Evolutionary conservation across 2,888 invertebrate species (phyloP).

Genomic region (Tuberolachnus salignus): DNA sequence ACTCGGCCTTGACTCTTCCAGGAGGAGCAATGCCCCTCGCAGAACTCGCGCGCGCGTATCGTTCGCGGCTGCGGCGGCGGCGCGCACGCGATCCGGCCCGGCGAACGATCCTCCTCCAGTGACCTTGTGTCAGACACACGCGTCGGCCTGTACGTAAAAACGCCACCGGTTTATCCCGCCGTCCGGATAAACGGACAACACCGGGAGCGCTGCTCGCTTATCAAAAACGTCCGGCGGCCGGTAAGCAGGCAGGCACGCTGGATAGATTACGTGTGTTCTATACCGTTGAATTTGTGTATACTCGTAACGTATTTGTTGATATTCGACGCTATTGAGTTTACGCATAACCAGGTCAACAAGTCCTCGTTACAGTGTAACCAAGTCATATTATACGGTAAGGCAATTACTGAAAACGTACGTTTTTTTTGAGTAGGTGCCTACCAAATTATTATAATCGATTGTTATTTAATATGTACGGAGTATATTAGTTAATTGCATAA

Average conservation of each 20-base stretch:
- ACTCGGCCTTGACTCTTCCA: constrained; percentile 57
- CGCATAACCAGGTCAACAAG: no score
- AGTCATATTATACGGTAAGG: no score
- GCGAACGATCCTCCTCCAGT: constrained; percentile 43
- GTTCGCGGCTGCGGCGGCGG: neutral
- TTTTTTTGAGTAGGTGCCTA: no score
- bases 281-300: neutral
- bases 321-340: no score
- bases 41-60: constrained; percentile 46
- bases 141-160: constrained; percentile 2
- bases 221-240: no score
- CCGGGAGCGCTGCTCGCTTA: no score
- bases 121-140: constrained; percentile 41
- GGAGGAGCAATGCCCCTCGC: constrained; percentile 55
- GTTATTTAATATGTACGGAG: no score
- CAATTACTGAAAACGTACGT: no score
- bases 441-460: no score
- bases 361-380: no score
- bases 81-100: neutral
- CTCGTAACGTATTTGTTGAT: neutral
- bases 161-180: no score
- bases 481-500: no score
- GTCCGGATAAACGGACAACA: neutral
- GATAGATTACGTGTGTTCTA: neutral
- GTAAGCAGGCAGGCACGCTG: neutral